Base-by-base conservation (phyloP, 1,140 invertebrate species). In the Caenorhabditis tropicalis region DNA sequence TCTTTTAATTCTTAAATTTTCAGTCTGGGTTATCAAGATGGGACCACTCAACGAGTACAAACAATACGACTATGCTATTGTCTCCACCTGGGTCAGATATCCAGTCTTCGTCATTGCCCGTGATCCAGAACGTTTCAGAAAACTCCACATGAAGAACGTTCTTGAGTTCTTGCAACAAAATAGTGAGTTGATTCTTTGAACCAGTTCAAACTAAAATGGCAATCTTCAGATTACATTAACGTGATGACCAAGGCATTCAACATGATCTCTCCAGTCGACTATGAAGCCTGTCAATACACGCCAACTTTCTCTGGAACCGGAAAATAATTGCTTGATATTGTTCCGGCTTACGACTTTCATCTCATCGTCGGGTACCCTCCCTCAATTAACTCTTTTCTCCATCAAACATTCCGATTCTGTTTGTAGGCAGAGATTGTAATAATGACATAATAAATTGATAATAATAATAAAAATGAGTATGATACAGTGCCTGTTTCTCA, bases 211-310 rank as follows among this genome's bases (percentile, higher is more conserved):
- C 16, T 5, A 3, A 43, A 24, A 7, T 33, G 16, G 29, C 36
- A 33, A 29, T 31, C 49, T 89, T 87, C 65, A 90, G 89, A 91
- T 58, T 91, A 91, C 88, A 91, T 91, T 86, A 91, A 91, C 83
- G 90, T 91, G 9, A 88, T 91, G 85, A 91, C 90, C 15, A 91
- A 91, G 80, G 90, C 90, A 16, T 91, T 91, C 87, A 91, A 91
- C 79, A 87, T 91, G 90, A 91, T 91, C 84, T 91, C 90, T 39
- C 90, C 90, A 49, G 90, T 91, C 24, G 90, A 91, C 74, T 91
- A 91, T 86, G 90, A 89, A 84, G 85, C 88, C 48, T 91, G 90
- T 48, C 90, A 91, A 85, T 91, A 91, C 86, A 91, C 90, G 56
- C 90, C 90, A 24, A 91, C 90, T 16, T 91, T 91, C 81, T 91